These are phyloP conservation scores for Epinephelus awoara DNA, from an alignment of 2,797 vertebrate species.

Conservation along the genomic window DNA sequence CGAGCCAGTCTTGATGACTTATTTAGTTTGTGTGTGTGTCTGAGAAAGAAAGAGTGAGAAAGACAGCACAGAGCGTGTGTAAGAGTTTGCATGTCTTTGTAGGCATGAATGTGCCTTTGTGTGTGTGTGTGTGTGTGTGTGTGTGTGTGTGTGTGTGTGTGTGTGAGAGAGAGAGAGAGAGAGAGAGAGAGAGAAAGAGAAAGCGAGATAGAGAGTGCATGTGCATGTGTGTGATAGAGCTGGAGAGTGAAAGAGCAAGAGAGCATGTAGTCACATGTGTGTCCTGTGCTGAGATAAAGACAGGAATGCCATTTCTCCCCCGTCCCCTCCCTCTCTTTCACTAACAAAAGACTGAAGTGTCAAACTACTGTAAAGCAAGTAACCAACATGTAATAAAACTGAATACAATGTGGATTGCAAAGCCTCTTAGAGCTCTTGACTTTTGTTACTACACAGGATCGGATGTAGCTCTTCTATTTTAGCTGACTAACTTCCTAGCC, in stretches of 20 bases:
- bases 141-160: neutral
- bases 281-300: slow-evolving; percentile 72
- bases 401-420: neutral
- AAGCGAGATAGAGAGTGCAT: neutral
- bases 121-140: neutral
- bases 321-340: slow-evolving; percentile 27
- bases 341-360: slow-evolving; percentile 50
- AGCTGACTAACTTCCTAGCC: neutral
- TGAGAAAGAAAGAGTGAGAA: neutral
- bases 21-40: neutral
- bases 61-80: neutral
- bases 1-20: slow-evolving; percentile 8
- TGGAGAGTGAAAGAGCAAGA: slow-evolving; percentile 27
- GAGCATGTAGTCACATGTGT: slow-evolving; percentile 75
- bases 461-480: neutral
- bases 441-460: neutral
- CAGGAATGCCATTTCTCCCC: slow-evolving; percentile 62
- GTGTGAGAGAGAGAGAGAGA: neutral
- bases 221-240: slow-evolving; percentile 8
- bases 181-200: no score
- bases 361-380: slow-evolving; percentile 35
- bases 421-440: neutral
- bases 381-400: neutral
- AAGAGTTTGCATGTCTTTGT: slow-evolving; percentile 36
- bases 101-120: slow-evolving; percentile 41